These are phyloP conservation scores for Thalassoma bifasciatum DNA, from an alignment of 2,113 vertebrate species.

Conservation along the genomic window DNA sequence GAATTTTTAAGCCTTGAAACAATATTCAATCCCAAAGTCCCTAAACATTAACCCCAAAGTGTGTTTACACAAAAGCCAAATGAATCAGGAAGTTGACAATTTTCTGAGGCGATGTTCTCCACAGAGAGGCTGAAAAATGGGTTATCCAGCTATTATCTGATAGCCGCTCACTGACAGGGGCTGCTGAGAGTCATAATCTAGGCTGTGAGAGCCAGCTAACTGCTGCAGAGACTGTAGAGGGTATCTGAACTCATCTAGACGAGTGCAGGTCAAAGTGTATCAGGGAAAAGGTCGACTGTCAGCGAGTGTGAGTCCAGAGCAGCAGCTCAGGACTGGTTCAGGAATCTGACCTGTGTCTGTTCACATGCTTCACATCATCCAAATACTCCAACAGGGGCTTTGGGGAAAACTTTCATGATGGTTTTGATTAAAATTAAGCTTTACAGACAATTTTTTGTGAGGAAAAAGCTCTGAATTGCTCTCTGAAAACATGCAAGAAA, in stretches of 20 bases:
- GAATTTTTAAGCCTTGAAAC: conserved; percentile 5
- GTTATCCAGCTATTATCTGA: conserved; percentile 14
- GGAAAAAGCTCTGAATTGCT: too few relatives aligned
- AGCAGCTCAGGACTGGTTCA: too few relatives aligned
- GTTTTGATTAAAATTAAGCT: too few relatives aligned
- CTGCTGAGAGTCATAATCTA: conserved; percentile 20
- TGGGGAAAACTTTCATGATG: too few relatives aligned
- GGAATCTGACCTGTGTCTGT: too few relatives aligned
- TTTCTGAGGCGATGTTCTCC: conserved; percentile 11
- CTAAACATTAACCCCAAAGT: conserved; percentile 18
- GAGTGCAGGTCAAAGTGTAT: conserved; percentile 68
- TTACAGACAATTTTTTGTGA: too few relatives aligned
- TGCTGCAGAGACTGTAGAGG: too few relatives aligned
- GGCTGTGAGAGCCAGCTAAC: background rate
- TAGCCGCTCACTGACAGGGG: conserved; percentile 9
- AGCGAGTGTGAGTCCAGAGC: too few relatives aligned
- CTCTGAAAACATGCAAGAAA: too few relatives aligned
- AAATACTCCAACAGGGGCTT: too few relatives aligned
- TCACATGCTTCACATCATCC: too few relatives aligned
- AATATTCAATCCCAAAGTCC: conserved; percentile 12
- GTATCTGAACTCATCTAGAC: too few relatives aligned
- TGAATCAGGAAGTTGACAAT: conserved; percentile 20
- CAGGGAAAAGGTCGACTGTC: conserved; percentile 51
- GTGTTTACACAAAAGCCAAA: conserved; percentile 21
- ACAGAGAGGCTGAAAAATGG: conserved; percentile 17